These are phyloP conservation scores for Sinosuthora webbiana DNA, from an alignment of 2,113 vertebrate genomes.

Conservation along the genomic window DNA sequence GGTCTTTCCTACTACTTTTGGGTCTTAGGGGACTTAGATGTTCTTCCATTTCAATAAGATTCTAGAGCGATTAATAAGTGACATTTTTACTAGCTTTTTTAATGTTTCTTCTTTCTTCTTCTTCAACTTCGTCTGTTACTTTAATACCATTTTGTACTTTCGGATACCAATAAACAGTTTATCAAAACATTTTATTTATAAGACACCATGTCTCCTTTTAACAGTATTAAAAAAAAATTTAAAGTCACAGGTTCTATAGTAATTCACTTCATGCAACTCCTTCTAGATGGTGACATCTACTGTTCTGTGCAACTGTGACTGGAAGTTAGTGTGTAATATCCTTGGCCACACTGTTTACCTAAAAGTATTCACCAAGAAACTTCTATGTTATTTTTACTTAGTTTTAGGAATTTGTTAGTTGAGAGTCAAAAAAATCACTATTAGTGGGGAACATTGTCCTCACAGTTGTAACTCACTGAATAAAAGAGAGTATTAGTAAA, in stretches of 20 bases:
- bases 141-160: background rate
- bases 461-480: background rate
- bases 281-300: background rate
- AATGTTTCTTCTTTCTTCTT: fast-evolving
- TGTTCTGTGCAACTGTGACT: background rate
- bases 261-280: background rate
- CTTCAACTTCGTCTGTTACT: background rate
- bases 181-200: background rate
- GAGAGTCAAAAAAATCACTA: background rate
- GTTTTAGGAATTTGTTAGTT: background rate
- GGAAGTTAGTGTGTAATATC: background rate
- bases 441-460: background rate
- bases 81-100: background rate
- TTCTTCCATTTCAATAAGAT: background rate
- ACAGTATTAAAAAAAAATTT: background rate
- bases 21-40: background rate
- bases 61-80: background rate
- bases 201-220: background rate
- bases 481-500: background rate
- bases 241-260: background rate
- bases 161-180: background rate
- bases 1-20: background rate
- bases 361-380: background rate
- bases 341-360: background rate
- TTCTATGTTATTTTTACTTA: background rate